phyloP scores from a whole-genome alignment of 1,140 invertebrate species.

The Lucilia cuprina region DNA sequence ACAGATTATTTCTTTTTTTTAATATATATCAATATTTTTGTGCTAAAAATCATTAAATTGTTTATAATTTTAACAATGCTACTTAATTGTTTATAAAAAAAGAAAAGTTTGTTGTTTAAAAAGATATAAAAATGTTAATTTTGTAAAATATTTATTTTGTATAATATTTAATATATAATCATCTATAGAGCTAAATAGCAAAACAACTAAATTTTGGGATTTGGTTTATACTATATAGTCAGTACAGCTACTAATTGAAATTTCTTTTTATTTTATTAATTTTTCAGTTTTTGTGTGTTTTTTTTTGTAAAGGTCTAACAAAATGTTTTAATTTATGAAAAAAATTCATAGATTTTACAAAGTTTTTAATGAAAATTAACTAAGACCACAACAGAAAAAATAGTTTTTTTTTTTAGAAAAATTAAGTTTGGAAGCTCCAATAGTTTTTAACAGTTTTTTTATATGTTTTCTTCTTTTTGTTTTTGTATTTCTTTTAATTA shows the following conservation, averaged over 20 bases:
- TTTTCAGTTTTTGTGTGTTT: no score
- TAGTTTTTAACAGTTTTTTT: conserved; percentile 14
- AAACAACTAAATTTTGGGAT: no score
- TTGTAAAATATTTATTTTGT: neutral
- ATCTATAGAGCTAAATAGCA: no score
- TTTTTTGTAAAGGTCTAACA: no score
- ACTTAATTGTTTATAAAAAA: neutral
- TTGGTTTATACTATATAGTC: no score
- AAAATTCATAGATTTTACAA: no score
- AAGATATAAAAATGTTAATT: neutral
- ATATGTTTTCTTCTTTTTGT: neutral
- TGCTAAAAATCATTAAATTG: neutral
- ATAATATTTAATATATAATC: neutral
- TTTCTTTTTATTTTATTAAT: no score
- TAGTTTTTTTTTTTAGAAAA: neutral
- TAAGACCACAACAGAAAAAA: no score
- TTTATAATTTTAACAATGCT: conserved; percentile 16
- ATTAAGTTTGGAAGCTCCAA: conserved; percentile 16
- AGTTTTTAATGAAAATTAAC: no score
- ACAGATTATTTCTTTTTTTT: neutral
- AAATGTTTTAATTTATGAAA: no score
- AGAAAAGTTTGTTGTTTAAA: neutral
- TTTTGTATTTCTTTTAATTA: neutral
- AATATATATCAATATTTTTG: conserved; percentile 13
- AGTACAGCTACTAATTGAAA: no score